These are phyloP conservation scores for cattle (Bos taurus) DNA, from an alignment of 2,113 vertebrate species.

Conservation along the genomic window DNA sequence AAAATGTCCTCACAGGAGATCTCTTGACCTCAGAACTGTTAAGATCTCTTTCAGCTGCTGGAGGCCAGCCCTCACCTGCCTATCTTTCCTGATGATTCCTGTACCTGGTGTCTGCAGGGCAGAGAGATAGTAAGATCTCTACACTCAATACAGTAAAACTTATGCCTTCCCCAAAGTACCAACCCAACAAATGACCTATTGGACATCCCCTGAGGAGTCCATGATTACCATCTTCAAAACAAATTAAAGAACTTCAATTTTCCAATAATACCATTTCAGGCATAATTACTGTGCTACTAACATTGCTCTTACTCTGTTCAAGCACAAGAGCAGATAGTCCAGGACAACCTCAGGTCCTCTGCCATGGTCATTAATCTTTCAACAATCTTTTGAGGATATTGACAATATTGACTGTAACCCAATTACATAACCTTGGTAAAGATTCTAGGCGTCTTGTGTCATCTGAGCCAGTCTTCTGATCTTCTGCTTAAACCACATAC, in stretches of 20 bases:
- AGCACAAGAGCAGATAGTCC: not conserved
- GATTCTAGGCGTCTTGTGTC: not conserved
- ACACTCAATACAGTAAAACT: not conserved
- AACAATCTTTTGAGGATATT: not conserved
- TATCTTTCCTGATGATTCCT: not conserved
- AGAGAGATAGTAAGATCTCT: not conserved
- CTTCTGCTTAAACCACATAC: not conserved
- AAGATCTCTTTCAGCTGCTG: not conserved
- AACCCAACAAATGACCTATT: not conserved
- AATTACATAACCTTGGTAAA: not conserved
- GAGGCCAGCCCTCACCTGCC: not conserved
- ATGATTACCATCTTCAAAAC: not conserved
- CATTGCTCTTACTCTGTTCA: not conserved
- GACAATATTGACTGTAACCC: not conserved
- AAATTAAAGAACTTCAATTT: not conserved
- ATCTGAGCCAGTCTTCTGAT: not conserved
- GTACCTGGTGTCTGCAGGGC: not conserved
- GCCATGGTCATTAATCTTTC: not conserved
- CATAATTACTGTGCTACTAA: not conserved
- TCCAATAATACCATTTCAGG: not conserved
- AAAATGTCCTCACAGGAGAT: slow-evolving; percentile 20
- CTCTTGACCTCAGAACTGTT: not conserved
- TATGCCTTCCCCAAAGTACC: not conserved
- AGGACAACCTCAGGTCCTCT: not conserved
- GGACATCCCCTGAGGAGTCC: not conserved